Base-by-base conservation (phyloP, 2,888 invertebrate genomes). In the Plutella xylostella region DNA sequence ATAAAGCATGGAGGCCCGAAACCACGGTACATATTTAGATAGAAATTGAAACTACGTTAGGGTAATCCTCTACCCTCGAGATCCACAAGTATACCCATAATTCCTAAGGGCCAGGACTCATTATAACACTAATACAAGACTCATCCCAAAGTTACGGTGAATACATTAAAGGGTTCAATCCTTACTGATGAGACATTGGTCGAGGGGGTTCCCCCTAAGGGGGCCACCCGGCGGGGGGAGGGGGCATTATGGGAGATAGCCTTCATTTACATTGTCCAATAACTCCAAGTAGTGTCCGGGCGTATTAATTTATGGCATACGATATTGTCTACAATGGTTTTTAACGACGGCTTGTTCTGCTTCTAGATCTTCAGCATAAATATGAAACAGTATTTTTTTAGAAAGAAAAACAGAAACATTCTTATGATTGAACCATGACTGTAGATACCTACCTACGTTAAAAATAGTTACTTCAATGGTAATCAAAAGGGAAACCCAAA, bases 181-280 rank as follows among this genome's bases (percentile, higher is more conserved):
- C 82, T 79, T 78, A 77, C 77, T 82, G 82, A 82, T 82, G 82
- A 83, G 82, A 80, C 77, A 78, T 78, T 73, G 79, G 76, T 59
- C 63, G 74, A 73, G 69, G 71, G 73, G 62, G 56, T 55, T 58
- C 54, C 55, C 74, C 76, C 75, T 70, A 77, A 45, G 46, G 55
- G 46, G 25, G 18, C 22, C 25, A 15, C 33, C 17, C 17, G 35
- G 43, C 43, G 57, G 61, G 64, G 76, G 73, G 42, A 42, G 57
- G 61, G 64, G 77, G 82, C 83, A 84, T 83, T 83, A 83, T 82
- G 78, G 80, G 73, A 79, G 77, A 78, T 79, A 83, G 77, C 77
- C 82, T 84, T 84, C 84, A 84, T 84, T 85, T 85, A 85, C 84
- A 84, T 84, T 85, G 83, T 84, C 79, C 84, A 82, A 84, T 84